Base-by-base conservation (phyloP, 2,888 invertebrate species). In the Gortyna flavago region DNA sequence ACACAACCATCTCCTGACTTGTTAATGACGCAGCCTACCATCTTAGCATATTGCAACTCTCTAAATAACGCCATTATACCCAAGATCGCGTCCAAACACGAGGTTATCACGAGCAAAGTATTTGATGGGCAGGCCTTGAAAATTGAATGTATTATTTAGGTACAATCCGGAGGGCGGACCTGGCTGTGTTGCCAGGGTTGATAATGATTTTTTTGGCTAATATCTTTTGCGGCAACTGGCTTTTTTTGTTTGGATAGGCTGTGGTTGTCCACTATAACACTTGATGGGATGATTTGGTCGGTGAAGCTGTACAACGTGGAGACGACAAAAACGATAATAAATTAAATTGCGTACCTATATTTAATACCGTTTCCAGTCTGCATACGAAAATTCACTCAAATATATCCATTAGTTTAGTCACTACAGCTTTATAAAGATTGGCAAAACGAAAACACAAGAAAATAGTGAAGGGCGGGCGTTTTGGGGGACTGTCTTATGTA, bases 1-100 rank as follows among this genome's bases (percentile, higher is more conserved):
- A 94, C 93, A 93, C 94, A 93, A 93, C 95, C 95, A 96, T 95
- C 96, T 96, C 93, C 93, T 96, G 96, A 96, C 96, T 96, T 96
- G 96, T 96, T 96, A 96, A 96, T 96, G 95, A 94, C 91, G 90
- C 94, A 94, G 95, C 95, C 95, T 95, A 95, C 96, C 96, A 95
- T 96, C 96, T 96, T 96, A 96, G 96, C 96, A 96, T 96, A 96
- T 96, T 96, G 96, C 96, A 95, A 95, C 93, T 91, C 93, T 94
- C 95, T 95, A 96, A 96, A 96, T 95, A 96, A 95, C 95, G 79
- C 94, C 95, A 95, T 96, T 96, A 96, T 94, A 93, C 91, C 93
- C 93, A 93, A 92, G 92, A 93, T 92, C 92, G 92, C 93, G 90
- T 91, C 95, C 95, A 94, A 95, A 95, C 83, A 80, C 84, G 93